Percentiles rank a stretch among this genome's conserved stretches.
These are phyloP conservation scores for Protobothrops mucrosquamatus DNA, from an alignment of 2,113 vertebrate species.

Conservation along the genomic window DNA sequence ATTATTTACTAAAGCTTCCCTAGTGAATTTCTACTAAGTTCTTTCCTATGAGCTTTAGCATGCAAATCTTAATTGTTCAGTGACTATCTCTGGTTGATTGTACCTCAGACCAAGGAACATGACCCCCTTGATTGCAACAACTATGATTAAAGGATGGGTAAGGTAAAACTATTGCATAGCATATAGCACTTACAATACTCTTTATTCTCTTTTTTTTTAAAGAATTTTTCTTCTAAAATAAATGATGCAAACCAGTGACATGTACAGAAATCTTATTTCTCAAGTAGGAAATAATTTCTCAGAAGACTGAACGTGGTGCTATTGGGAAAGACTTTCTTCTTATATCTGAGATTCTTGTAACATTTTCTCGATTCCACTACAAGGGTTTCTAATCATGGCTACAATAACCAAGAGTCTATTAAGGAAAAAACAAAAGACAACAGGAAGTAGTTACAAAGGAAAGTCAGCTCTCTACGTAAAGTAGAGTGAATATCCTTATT, in stretches of 20 bases:
- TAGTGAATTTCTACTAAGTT: not conserved
- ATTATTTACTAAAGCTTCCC: conserved; percentile 32
- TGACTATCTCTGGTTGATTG: not conserved
- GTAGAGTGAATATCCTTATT: not conserved
- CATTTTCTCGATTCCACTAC: not conserved
- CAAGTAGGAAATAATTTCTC: not conserved
- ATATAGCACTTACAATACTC: not conserved
- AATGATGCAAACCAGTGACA: not conserved
- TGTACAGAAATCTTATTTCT: not conserved
- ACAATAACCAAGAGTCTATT: not conserved
- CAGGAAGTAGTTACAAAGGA: not conserved
- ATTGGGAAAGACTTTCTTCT: not conserved
- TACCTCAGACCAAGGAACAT: conserved; percentile 5
- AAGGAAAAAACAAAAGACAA: not conserved
- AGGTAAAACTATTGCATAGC: not conserved
- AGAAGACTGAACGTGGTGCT: not conserved
- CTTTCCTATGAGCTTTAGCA: not conserved
- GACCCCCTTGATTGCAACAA: not conserved
- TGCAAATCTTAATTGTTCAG: conserved; percentile 8
- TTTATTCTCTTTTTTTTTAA: not conserved
- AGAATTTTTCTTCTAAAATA: not conserved
- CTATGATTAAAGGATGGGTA: not conserved
- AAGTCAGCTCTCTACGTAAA: not conserved
- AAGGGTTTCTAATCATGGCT: not conserved
- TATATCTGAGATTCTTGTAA: not conserved